These are phyloP conservation scores for Cetoscarus ocellatus DNA, from an alignment of 2,797 vertebrate species.

Conservation along the genomic window DNA sequence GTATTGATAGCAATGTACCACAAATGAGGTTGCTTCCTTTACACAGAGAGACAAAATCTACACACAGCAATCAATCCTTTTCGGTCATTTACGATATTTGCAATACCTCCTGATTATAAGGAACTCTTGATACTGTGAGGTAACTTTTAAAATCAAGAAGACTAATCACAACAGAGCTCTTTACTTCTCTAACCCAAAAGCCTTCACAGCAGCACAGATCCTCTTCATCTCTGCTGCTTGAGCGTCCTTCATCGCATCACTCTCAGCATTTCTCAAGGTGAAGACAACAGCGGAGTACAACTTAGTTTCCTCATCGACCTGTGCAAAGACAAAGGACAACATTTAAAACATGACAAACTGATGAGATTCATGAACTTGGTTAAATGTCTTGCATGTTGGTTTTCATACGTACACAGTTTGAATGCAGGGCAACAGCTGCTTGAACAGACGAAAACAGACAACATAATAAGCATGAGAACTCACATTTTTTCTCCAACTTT, in stretches of 20 bases:
- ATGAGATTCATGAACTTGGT: not conserved
- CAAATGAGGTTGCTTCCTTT: too few relatives aligned
- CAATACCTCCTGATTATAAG: too few relatives aligned
- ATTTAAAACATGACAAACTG: too few relatives aligned
- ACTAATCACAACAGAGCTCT: too few relatives aligned
- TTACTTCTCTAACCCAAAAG: not conserved
- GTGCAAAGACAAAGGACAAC: not conserved
- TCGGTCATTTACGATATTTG: too few relatives aligned
- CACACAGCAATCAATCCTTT: too few relatives aligned
- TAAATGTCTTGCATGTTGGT: not conserved
- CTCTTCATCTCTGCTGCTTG: not conserved
- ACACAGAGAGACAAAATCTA: too few relatives aligned
- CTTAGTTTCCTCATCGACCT: slow-evolving; percentile 12
- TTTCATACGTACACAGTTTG: not conserved
- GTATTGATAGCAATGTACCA: too few relatives aligned
- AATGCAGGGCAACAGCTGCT: not conserved
- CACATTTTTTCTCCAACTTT: too few relatives aligned
- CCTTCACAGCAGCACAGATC: not conserved
- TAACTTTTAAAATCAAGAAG: too few relatives aligned
- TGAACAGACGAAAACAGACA: not conserved
- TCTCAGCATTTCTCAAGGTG: not conserved
- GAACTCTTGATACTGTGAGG: too few relatives aligned
- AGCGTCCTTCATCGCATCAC: not conserved
- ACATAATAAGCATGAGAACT: not conserved
- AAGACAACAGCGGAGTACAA: slow-evolving; percentile 10